Conservation (phyloP, 2,888 invertebrate genomes). For the Heterodera filipjevi region DNA sequence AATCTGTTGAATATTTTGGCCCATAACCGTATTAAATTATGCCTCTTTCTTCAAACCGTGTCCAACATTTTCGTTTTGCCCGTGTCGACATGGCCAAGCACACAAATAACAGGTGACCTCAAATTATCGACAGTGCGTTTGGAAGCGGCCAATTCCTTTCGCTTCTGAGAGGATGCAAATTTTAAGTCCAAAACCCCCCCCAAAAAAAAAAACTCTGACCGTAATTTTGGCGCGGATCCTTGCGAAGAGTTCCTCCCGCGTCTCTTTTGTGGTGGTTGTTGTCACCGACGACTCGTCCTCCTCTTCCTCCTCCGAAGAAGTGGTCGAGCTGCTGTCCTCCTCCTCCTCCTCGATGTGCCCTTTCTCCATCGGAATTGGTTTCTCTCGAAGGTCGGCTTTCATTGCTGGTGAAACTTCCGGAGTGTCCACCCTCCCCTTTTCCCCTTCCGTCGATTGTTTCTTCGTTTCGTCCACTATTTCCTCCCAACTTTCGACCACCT, state of each 20-base stretch:
- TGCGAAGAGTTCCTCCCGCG: constrained; percentile 78
- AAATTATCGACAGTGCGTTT: constrained; percentile 70
- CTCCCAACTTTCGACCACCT: constrained; percentile 31
- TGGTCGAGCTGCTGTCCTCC: constrained; percentile 42
- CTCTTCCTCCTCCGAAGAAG: constrained; percentile 65
- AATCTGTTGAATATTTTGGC: constrained; percentile 64
- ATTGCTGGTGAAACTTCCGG: neutral
- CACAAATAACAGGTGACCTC: constrained; percentile 95
- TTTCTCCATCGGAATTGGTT: neutral
- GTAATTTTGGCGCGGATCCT: constrained; percentile 76
- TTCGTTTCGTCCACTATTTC: constrained; percentile 18
- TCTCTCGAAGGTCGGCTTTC: neutral
- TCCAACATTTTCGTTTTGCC: constrained; percentile 99
- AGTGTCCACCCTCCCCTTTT: neutral
- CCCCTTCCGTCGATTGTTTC: neutral
- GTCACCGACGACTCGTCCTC: constrained; percentile 69
- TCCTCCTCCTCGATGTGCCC: neutral
- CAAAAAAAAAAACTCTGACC: constrained; percentile 9
- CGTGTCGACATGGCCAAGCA: constrained; percentile 97
- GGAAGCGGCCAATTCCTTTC: constrained; percentile 76
- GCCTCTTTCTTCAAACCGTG: constrained; percentile 71
- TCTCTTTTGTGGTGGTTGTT: constrained; percentile 70
- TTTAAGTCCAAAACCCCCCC: too few relatives aligned
- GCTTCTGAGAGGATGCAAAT: constrained; percentile 68
- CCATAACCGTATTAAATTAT: neutral